Base-by-base conservation (phyloP, 2,888 invertebrate species). In the Ectobius pallidus region DNA sequence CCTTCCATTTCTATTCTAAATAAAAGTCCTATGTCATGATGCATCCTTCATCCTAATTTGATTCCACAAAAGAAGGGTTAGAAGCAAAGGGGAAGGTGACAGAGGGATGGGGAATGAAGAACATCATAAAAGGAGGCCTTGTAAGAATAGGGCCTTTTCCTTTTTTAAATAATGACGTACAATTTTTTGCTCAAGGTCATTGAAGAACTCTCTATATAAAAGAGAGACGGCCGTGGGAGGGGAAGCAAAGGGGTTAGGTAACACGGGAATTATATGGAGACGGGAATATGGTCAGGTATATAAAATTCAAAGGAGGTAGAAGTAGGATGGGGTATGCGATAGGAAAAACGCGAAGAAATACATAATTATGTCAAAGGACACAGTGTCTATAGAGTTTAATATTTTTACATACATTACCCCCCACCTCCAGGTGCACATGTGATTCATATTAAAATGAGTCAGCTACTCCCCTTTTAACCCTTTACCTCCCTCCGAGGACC, bases 31-130 rank as follows among this genome's bases (percentile, higher is more conserved):
- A 65, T 65, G 65, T 65, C 65, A 65, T 46, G 65, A 25, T 65
- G 65, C 63, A 65, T 65, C 65, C 42, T 65, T 65, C 65, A 65
- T 65, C 65, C 65, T 65, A 65, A 65, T 65, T 65, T 65, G 65
- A 25, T 46, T 65, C 18, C 46, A 65, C 65, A 65, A 65, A 65
- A 65, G 65, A 27, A 65, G 65, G 42, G 58, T 58, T 58, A n/a
- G 25, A 58, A 16, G 58, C 58, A 58, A 58, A 65, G 27, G 22
- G 65, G 44, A 27, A 65, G 39, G 65, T 44, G 46, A 46, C 22
- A 16, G 14, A 30, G 65, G 65, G 27, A 65, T 27, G 65, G 46
- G 65, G 4, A 65, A 27, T 25, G 62, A 20, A 62, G 27, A 30
- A 25, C 39, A 65, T 65, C 30, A 65, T 65, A 65, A 65, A 65